Conservation (phyloP, 2,888 invertebrate genomes). For the Scotopteryx bipunctaria region DNA sequence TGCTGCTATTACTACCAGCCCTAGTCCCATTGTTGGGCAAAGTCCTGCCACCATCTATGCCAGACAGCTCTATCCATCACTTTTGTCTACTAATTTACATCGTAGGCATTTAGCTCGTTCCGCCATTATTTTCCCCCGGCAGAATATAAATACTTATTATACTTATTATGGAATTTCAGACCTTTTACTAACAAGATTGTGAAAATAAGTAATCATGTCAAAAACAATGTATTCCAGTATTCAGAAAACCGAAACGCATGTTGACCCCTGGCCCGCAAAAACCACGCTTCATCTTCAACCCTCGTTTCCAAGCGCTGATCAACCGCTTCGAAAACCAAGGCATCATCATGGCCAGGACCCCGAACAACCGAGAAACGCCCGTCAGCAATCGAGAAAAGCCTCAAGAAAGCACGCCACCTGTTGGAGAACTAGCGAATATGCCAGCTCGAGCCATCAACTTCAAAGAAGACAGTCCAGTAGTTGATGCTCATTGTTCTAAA, state of each 20-base stretch:
- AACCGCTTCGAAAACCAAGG: conserved; percentile 73
- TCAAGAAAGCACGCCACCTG: conserved; percentile 65
- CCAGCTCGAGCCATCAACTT: conserved; percentile 76
- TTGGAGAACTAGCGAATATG: conserved; percentile 58
- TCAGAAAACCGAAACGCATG: conserved; percentile 74
- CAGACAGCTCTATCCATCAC: no score
- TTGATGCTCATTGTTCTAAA: conserved; percentile 57
- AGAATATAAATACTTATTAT: no score
- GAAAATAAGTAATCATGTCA: background rate
- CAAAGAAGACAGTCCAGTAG: conserved; percentile 70
- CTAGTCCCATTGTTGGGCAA: no score
- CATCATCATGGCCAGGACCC: conserved; percentile 62
- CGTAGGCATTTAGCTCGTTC: no score
- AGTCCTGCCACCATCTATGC: no score
- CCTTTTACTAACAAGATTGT: no score
- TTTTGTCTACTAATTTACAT: no score
- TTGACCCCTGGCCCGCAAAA: conserved; percentile 75
- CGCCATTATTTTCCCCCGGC: no score
- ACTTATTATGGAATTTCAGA: no score
- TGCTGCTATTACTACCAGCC: no score
- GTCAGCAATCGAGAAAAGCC: conserved; percentile 52
- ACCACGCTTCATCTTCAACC: conserved; percentile 61
- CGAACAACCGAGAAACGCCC: no score
- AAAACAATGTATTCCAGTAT: conserved; percentile 60
- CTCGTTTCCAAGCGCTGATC: conserved; percentile 74